phyloP scores from a whole-genome alignment of 1,140 invertebrate genomes.

The Bilobella aurantiaca region DNA sequence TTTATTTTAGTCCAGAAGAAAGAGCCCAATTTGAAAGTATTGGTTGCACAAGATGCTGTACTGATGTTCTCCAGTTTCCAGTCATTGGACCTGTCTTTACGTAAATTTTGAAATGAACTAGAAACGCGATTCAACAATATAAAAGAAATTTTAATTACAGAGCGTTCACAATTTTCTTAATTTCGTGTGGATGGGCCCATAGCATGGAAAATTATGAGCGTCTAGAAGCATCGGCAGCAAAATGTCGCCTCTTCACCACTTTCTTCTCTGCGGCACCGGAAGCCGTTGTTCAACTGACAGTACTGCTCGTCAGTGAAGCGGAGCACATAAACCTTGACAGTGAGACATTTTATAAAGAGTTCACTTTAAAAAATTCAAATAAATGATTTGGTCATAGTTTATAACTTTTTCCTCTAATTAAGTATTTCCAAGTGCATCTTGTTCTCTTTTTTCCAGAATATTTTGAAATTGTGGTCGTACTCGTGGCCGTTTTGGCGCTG shows the following conservation, averaged over 20 bases:
- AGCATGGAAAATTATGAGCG: conserved; percentile 23
- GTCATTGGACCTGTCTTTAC: conserved; percentile 31
- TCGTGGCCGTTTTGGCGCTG: conserved; percentile 16
- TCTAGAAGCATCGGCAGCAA: conserved; percentile 31
- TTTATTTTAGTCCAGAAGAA: conserved; percentile 17
- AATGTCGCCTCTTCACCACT: conserved; percentile 25
- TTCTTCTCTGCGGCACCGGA: conserved; percentile 31
- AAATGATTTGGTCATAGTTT: too few relatives aligned
- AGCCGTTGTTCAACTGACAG: conserved; percentile 29
- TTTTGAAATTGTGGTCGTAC: conserved; percentile 29
- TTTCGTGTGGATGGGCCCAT: conserved; percentile 21
- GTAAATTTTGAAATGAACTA: conserved; percentile 11
- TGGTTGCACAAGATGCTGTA: conserved; percentile 17
- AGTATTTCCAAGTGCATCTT: neutral
- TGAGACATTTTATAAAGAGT: too few relatives aligned
- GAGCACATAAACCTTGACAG: conserved; percentile 10
- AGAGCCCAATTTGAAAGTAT: conserved; percentile 26
- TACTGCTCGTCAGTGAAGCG: conserved; percentile 16
- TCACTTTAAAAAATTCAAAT: too few relatives aligned
- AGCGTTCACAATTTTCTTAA: conserved; percentile 13
- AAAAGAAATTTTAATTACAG: neutral
- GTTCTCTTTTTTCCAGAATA: conserved; percentile 20
- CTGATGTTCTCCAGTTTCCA: conserved; percentile 30
- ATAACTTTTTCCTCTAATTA: neutral
- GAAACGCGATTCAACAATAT: neutral